Percentiles rank a stretch among this genome's conserved stretches.
These are phyloP conservation scores for Cynaeus angustus DNA, from an alignment of 2,888 invertebrate genomes.

Conservation along the genomic window DNA sequence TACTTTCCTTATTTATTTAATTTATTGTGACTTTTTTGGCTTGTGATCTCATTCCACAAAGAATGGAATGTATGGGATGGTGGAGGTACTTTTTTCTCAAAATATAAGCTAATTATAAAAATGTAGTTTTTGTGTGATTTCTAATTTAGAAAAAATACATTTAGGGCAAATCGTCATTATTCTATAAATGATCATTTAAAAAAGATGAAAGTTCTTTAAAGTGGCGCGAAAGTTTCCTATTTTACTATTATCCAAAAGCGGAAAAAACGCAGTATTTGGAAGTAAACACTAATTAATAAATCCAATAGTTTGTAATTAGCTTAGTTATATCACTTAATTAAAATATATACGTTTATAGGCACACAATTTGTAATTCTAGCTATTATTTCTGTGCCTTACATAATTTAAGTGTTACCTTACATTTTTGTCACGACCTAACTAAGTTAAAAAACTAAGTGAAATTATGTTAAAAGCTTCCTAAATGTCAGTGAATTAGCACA, in stretches of 20 bases:
- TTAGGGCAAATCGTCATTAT: too few relatives aligned
- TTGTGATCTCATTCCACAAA: conserved; percentile 7
- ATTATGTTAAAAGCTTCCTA: conserved; percentile 37
- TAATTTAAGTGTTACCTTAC: conserved; percentile 7
- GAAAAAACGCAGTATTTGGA: too few relatives aligned
- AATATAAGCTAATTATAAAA: conserved; percentile 15
- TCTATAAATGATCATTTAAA: too few relatives aligned
- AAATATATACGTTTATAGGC: conserved; percentile 6
- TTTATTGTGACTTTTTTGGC: conserved; percentile 22
- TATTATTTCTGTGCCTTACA: conserved; percentile 16
- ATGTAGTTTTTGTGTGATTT: neutral
- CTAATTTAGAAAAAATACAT: too few relatives aligned
- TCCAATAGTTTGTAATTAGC: neutral
- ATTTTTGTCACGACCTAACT: conserved; percentile 10
- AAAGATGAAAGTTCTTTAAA: too few relatives aligned
- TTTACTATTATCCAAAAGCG: neutral
- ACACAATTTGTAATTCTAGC: neutral
- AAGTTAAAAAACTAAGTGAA: conserved; percentile 23
- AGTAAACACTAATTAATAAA: too few relatives aligned
- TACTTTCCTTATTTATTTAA: conserved; percentile 15
- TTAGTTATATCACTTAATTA: conserved; percentile 25
- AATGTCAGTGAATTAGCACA: conserved; percentile 40
- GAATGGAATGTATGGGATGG: conserved; percentile 21
- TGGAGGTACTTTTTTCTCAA: conserved; percentile 22
- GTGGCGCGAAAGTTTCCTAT: neutral